Percentiles rank a stretch among this genome's conserved stretches.
Evolutionary conservation across 2,113 vertebrate genomes (phyloP).

Genomic region (Isurus oxyrinchus): DNA sequence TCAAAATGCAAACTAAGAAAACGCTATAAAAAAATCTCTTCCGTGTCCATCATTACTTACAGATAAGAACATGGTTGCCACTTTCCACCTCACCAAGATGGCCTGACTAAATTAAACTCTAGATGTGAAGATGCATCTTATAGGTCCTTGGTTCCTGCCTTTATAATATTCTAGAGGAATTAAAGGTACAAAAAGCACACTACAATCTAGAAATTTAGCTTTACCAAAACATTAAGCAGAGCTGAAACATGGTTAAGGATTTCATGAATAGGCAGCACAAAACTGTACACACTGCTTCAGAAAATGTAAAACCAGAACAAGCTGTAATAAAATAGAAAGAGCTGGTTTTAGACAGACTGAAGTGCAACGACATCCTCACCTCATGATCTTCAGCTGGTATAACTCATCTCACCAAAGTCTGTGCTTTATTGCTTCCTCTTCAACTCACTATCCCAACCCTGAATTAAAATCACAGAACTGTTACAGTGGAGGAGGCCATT

Average conservation of each 20-base stretch:
- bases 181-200: not conserved
- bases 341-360: not conserved
- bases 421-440: no score
- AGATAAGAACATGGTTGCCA: not conserved
- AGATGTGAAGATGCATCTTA: not conserved
- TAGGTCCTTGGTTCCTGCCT: not conserved
- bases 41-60: not conserved
- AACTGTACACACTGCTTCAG: not conserved
- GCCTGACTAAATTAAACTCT: not conserved
- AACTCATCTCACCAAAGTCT: not conserved
- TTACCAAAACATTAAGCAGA: not conserved
- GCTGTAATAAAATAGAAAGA: no score
- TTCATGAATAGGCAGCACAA: not conserved
- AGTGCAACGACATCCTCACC: no score
- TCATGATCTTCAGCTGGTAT: not conserved
- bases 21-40: not conserved
- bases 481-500: no score
- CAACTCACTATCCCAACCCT: no score
- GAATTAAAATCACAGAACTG: not conserved
- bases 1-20: not conserved
- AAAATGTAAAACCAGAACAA: no score
- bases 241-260: not conserved
- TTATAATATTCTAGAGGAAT: not conserved
- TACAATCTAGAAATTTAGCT: not conserved
- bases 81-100: not conserved